Percentiles rank a stretch among this genome's conserved stretches.
Conservation (phyloP, 92 coral and sea anemone genomes). For the Zoanthus gigantus region DNA sequence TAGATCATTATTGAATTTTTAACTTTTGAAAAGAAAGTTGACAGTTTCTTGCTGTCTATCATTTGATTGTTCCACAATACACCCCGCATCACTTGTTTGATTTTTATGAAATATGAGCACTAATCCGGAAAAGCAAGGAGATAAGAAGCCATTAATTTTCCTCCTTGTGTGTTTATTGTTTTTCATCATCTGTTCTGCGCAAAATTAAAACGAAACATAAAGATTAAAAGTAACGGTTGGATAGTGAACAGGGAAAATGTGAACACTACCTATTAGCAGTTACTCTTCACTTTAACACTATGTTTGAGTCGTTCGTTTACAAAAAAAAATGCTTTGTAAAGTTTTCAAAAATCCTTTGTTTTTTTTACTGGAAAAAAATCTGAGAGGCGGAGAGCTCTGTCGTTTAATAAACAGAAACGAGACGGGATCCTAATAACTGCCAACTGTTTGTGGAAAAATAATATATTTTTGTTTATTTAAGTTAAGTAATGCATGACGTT, state of each 20-base stretch:
- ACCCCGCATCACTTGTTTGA: not conserved
- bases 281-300: too few relatives aligned
- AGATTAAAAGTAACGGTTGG: not conserved
- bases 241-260: too few relatives aligned
- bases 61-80: slow-evolving; percentile 5
- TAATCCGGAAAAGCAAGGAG: not conserved
- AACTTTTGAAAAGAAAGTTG: slow-evolving; percentile 29
- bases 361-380: too few relatives aligned
- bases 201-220: not conserved
- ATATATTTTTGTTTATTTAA: too few relatives aligned
- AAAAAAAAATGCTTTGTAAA: too few relatives aligned
- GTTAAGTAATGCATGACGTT: too few relatives aligned
- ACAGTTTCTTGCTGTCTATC: slow-evolving; percentile 31
- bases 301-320: too few relatives aligned
- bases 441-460: not conserved
- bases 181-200: not conserved
- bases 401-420: not conserved
- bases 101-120: slow-evolving; percentile 12
- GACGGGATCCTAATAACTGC: not conserved
- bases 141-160: not conserved
- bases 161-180: not conserved
- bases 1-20: slow-evolving; percentile 27
- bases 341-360: too few relatives aligned
- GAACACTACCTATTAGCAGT: too few relatives aligned
- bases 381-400: not conserved